Conservation (phyloP, 2,888 invertebrate species). For the Dicranocentrus wangi region DNA sequence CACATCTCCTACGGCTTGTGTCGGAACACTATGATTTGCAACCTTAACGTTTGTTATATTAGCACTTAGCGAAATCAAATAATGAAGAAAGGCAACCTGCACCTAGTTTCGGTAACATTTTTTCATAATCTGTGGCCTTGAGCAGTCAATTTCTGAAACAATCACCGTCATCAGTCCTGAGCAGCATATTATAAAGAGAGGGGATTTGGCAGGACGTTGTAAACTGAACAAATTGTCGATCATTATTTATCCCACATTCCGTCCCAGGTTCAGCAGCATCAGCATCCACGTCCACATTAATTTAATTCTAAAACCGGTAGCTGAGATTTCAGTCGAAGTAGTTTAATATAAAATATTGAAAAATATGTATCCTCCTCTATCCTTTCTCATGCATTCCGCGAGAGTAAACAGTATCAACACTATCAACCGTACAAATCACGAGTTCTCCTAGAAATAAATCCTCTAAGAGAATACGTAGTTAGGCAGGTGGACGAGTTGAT, state of each 20-base stretch:
- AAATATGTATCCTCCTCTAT: constrained; percentile 29
- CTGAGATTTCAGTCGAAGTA: constrained; percentile 25
- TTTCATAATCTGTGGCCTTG: constrained; percentile 19
- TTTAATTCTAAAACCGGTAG: constrained; percentile 55
- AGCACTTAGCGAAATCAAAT: no score
- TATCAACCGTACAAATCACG: constrained; percentile 27
- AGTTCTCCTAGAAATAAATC: constrained; percentile 33
- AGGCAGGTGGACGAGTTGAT: constrained; percentile 19
- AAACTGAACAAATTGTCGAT: constrained; percentile 40
- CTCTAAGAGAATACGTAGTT: constrained; percentile 4
- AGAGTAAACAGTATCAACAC: constrained; percentile 15
- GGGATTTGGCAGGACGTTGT: neutral
- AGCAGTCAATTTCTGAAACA: constrained; percentile 40
- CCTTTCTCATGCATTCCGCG: constrained; percentile 17
- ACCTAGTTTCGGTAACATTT: no score
- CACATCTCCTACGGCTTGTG: no score
- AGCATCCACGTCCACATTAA: constrained; percentile 2
- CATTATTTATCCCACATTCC: constrained; percentile 25
- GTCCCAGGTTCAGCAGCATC: no score
- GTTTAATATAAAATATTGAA: constrained; percentile 19
- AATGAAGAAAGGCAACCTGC: no score
- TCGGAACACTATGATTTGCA: no score
- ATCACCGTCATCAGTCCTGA: constrained; percentile 18
- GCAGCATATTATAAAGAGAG: neutral
- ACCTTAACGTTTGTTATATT: no score